Evolutionary conservation across 2,113 vertebrate genomes (phyloP).

Genomic region (Thamnaconus septentrionalis): DNA sequence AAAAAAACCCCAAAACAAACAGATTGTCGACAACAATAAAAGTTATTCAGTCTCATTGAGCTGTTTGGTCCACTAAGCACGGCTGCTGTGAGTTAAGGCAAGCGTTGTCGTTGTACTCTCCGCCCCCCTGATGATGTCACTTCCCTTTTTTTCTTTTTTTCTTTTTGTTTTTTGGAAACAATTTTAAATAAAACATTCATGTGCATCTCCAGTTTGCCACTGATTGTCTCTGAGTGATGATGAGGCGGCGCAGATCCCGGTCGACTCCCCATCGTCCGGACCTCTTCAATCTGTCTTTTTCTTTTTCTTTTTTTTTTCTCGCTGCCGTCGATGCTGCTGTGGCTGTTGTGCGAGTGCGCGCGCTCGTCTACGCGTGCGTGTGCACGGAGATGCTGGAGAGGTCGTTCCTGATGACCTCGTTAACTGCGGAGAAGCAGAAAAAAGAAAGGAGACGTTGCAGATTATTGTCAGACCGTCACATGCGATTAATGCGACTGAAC

Average conservation of each 20-base stretch:
- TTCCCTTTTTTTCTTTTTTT: constrained; percentile 29
- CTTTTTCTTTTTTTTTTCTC: constrained; percentile 1
- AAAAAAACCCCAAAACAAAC: too few species aligned
- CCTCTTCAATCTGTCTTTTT: constrained; percentile 22
- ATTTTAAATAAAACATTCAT: constrained; percentile 52
- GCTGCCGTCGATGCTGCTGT: constrained; percentile 3
- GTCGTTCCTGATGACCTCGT: constrained; percentile 96
- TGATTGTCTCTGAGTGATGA: constrained; percentile 45
- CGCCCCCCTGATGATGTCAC: constrained; percentile 49
- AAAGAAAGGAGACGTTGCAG: constrained; percentile 18
- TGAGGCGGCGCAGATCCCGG: constrained; percentile 22
- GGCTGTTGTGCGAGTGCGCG: constrained; percentile 7
- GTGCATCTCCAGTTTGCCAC: constrained; percentile 54
- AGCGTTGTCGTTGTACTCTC: constrained; percentile 53
- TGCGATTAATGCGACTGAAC: not conserved
- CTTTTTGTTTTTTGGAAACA: not conserved
- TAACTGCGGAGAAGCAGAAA: constrained; percentile 84
- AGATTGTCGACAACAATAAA: constrained; percentile 36
- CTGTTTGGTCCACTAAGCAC: constrained; percentile 72
- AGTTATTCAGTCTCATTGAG: constrained; percentile 54
- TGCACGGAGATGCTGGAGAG: constrained; percentile 88
- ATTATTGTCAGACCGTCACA: not conserved
- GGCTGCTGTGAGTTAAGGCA: constrained; percentile 73
- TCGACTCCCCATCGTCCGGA: constrained; percentile 42
- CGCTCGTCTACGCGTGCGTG: constrained; percentile 69